Percentiles rank a stretch among this genome's conserved stretches.
Conservation (phyloP, 2,888 invertebrate species). For the Scaptomyza flava region DNA sequence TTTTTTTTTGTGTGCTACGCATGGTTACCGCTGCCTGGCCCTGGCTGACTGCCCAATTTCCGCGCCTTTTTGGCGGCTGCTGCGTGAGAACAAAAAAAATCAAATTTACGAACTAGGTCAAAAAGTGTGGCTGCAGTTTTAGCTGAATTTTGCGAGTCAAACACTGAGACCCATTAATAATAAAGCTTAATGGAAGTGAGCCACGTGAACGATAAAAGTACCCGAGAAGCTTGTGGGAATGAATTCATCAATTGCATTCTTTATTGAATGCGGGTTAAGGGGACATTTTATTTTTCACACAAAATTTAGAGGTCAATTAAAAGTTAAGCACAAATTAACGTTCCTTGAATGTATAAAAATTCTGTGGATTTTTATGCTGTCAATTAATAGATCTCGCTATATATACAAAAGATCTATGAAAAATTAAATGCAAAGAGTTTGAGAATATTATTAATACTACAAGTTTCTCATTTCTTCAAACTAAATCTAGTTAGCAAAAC, state of each 20-base stretch:
- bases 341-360: no score
- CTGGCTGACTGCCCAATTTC: slow-evolving; percentile 69
- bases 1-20: slow-evolving; percentile 23
- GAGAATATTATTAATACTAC: no score
- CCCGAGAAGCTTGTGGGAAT: not conserved
- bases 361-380: no score
- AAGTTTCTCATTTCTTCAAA: no score
- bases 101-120: slow-evolving; percentile 40
- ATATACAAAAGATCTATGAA: no score
- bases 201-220: slow-evolving; percentile 11
- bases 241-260: not conserved
- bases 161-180: slow-evolving; percentile 34
- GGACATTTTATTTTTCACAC: not conserved
- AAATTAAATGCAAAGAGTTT: no score
- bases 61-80: slow-evolving; percentile 72
- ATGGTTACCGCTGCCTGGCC: slow-evolving; percentile 38
- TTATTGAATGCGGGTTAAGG: not conserved
- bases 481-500: no score
- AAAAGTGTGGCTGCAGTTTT: slow-evolving; percentile 43
- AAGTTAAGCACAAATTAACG: not conserved
- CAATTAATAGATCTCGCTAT: no score
- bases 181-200: slow-evolving; percentile 10
- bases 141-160: slow-evolving; percentile 29
- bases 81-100: slow-evolving; percentile 65
- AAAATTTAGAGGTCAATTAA: not conserved